These are phyloP conservation scores for Sebastes oblongus DNA, from an alignment of 2,797 vertebrate species.

Conservation along the genomic window DNA sequence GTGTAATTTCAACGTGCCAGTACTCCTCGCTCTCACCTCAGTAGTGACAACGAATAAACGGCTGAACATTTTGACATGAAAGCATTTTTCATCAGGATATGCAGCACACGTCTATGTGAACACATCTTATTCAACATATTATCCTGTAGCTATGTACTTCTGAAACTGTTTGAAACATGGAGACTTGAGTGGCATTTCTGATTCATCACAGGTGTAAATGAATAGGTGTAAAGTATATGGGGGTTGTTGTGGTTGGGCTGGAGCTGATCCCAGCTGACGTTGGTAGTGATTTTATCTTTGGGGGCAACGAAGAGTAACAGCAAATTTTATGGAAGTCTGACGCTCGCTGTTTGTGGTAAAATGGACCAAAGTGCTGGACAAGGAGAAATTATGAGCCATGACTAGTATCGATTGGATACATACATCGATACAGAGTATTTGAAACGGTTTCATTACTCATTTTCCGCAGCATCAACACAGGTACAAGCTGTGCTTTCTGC, in stretches of 20 bases:
- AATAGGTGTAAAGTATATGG: neutral
- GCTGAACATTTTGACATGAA: no score
- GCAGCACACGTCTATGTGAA: neutral
- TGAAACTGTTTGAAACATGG: neutral
- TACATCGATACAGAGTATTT: no score
- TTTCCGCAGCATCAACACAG: no score
- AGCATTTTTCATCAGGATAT: no score
- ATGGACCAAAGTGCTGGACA: neutral
- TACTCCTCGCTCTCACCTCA: no score
- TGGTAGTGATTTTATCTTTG: neutral
- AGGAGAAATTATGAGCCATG: neutral
- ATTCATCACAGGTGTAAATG: neutral
- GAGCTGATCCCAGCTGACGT: neutral
- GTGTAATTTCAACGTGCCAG: rapidly evolving
- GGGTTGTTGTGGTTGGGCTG: neutral
- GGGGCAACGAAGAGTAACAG: neutral
- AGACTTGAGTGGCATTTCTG: neutral
- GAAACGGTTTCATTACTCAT: no score
- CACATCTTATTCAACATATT: neutral
- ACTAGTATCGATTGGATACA: no score
- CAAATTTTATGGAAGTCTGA: neutral
- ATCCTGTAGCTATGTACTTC: neutral
- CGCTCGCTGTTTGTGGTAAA: neutral
- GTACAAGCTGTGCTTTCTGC: no score
- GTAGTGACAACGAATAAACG: rapidly evolving